phyloP scores from a whole-genome alignment of 2,113 vertebrate genomes.

The Apteryx mantelli region DNA sequence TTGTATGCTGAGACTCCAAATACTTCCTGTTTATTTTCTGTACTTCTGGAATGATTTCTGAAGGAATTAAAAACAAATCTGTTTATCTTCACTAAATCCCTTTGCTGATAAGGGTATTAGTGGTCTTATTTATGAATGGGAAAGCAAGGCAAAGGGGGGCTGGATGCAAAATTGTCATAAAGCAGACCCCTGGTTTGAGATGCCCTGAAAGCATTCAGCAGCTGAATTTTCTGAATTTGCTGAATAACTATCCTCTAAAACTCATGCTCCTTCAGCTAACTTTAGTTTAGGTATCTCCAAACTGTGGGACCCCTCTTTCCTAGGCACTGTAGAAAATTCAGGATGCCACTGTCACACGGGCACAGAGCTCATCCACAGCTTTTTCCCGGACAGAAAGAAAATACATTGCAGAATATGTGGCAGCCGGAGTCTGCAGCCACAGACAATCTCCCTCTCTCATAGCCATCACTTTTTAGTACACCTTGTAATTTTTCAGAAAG shows the following conservation, averaged over 20 bases:
- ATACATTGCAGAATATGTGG: neutral
- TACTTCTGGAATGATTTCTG: conserved; percentile 58
- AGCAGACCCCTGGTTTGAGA: neutral
- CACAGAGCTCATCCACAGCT: neutral
- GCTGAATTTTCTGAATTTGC: neutral
- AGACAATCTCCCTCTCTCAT: neutral
- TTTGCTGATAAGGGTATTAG: conserved; percentile 47
- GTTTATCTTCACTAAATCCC: conserved; percentile 61
- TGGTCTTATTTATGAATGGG: conserved; percentile 21
- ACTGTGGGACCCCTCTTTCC: neutral
- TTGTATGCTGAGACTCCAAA: conserved; percentile 17
- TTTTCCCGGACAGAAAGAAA: neutral
- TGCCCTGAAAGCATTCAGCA: neutral
- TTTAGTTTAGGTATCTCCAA: neutral
- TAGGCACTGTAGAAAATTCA: neutral
- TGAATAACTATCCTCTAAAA: neutral
- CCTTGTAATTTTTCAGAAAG: neutral
- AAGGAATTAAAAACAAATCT: conserved; percentile 49
- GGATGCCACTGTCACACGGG: neutral
- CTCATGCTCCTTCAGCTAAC: accelerated
- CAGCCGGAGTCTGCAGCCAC: accelerated
- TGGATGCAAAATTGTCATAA: neutral
- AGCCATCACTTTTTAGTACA: neutral
- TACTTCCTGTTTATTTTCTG: conserved; percentile 54
- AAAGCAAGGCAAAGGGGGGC: neutral